Conservation (phyloP, 2,888 invertebrate species). For the Sminthurides aquaticus region DNA sequence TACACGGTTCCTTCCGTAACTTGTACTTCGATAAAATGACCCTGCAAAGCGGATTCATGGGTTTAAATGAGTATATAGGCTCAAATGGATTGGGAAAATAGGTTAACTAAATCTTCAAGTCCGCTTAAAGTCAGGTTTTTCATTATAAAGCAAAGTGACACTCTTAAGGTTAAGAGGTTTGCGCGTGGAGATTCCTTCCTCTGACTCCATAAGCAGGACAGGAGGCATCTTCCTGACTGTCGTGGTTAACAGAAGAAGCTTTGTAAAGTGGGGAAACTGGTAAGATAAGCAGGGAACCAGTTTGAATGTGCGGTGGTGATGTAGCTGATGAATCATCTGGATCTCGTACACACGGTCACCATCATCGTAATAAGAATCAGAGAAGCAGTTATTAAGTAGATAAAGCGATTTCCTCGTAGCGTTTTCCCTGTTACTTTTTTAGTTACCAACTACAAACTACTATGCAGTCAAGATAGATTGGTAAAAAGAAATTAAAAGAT, state of each 20-base stretch:
- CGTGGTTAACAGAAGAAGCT: not conserved
- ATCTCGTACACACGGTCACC: not conserved
- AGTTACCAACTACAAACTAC: too few species aligned
- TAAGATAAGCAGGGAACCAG: not conserved
- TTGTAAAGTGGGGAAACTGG: not conserved
- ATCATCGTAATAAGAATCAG: not conserved
- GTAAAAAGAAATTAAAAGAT: too few species aligned
- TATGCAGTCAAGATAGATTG: too few species aligned
- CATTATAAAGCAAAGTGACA: too few species aligned
- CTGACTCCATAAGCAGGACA: not conserved
- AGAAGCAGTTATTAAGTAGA: not conserved
- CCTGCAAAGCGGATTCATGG: too few species aligned
- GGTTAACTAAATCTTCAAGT: too few species aligned
- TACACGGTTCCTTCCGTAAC: slow-evolving; percentile 90
- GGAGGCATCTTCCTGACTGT: too few species aligned
- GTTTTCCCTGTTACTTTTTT: too few species aligned
- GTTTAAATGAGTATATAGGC: too few species aligned
- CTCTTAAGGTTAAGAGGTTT: not conserved
- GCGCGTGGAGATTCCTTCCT: not conserved
- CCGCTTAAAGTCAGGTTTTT: too few species aligned
- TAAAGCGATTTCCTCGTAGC: not conserved
- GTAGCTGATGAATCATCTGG: not conserved
- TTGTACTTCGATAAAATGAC: slow-evolving; percentile 92
- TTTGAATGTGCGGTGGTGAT: not conserved
- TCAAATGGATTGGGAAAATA: slow-evolving; percentile 1